These are phyloP conservation scores for Anabacerthia variegaticeps DNA, from an alignment of 2,797 vertebrate genomes.

Conservation along the genomic window DNA sequence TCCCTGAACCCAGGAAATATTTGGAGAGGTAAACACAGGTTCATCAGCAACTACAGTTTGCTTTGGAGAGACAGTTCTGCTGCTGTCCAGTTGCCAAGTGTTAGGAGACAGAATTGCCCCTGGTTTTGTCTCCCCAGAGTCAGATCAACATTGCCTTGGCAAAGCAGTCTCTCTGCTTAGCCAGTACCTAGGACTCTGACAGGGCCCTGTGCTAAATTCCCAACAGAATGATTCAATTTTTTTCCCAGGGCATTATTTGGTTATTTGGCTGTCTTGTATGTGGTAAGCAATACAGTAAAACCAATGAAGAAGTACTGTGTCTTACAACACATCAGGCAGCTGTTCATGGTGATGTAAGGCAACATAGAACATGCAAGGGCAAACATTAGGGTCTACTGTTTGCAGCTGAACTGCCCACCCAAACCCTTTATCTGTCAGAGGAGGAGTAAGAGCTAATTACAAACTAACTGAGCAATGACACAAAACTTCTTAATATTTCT, in stretches of 20 bases:
- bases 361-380: fast-evolving
- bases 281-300: neutral
- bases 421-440: neutral
- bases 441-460: neutral
- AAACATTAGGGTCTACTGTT: neutral
- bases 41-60: neutral
- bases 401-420: neutral
- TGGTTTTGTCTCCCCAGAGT: neutral
- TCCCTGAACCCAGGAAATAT: neutral
- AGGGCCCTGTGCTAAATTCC: neutral
- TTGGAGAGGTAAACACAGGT: neutral
- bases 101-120: neutral
- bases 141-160: neutral
- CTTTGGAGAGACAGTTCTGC: neutral
- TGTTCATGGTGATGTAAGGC: neutral
- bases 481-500: neutral
- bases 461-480: neutral
- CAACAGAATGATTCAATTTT: fast-evolving
- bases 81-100: neutral
- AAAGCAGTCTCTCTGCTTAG: neutral
- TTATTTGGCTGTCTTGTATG: neutral
- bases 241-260: neutral
- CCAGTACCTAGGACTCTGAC: neutral
- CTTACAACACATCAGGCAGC: neutral
- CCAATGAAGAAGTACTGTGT: neutral